Conservation (phyloP, 2,797 vertebrate genomes). For the Selene dorsalis region DNA sequence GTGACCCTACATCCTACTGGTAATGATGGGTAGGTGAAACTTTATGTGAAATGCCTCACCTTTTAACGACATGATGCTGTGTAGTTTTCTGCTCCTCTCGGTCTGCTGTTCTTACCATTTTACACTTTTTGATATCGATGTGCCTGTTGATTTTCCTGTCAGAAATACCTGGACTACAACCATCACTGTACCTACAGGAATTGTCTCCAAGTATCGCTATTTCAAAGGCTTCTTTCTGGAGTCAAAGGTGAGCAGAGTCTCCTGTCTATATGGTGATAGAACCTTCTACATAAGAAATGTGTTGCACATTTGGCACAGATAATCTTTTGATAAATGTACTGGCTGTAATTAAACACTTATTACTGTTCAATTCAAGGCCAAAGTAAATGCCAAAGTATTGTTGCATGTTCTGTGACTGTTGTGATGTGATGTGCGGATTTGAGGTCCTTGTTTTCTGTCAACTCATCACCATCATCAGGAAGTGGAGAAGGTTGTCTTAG, state of each 20-base stretch:
- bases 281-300: not conserved
- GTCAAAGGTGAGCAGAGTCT: conserved; percentile 88
- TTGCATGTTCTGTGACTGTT: conserved; percentile 8
- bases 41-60: not conserved
- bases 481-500: not conserved
- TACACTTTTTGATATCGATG: not conserved
- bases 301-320: not conserved
- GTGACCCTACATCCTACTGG: conserved; percentile 82
- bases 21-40: conserved; percentile 73
- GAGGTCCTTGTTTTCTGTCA: not conserved
- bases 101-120: not conserved
- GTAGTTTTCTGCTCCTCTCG: not conserved
- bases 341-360: not conserved
- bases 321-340: not conserved
- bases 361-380: not conserved
- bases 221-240: conserved; percentile 93
- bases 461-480: conserved; percentile 1
- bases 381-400: not conserved
- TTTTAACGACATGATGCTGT: not conserved
- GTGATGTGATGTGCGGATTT: conserved; percentile 11
- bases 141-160: conserved; percentile 12
- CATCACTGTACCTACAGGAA: conserved; percentile 84
- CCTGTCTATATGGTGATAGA: not conserved
- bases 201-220: conserved; percentile 89
- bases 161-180: conserved; percentile 88